Base-by-base conservation (phyloP, 2,113 vertebrate genomes). In the Sceloporus tristichus region DNA sequence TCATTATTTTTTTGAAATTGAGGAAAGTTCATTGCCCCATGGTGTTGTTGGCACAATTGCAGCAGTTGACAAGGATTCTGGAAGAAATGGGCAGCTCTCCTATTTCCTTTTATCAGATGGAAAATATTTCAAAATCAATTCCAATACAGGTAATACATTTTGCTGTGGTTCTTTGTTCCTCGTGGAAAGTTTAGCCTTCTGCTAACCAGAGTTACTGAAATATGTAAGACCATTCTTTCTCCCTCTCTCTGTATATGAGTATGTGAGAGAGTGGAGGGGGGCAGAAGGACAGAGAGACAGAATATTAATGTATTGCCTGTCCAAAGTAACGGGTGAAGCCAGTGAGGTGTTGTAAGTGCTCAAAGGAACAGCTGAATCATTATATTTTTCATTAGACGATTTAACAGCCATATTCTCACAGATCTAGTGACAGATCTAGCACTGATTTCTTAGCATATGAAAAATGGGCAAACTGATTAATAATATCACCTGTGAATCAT, bases 91-190 rank as follows among this genome's bases (percentile, higher is more conserved):
- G 68, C 97, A 97, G 83, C 96, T 99, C 56, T 98, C 98, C 2
- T 99, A 98, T 95, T 98, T 98, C 92, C 97, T 99, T 87, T 92
- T 99, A 87, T 98, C 98, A 4, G 98, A 98, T 89, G 98, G 96
- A 88, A 98, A 98, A 84, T 97, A 98, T 96, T 99, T 99, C 95
- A 97, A 96, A 90, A 98, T 99, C 9, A 98, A 98, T 90, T 88
- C 97, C n/a, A 98, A 98, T 93, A 99, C 99, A 97, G 98, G 98
- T 99, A 97, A 25, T 89, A 84, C 79, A 68, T 71, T 92, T 91
- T 90, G 29, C 82, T 82, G 77, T 91, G 40, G 90, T 53, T 9
- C 83, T 40, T 77, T 91, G 85, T 1, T 89, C 42, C 34, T 95
- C 91, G 92, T 90, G 81, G 82, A 91, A 90, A 85, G 73, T 73